Percentiles rank a stretch among this genome's conserved stretches.
Evolutionary conservation across 2,113 vertebrate genomes (phyloP).

Genomic region (Accipiter cooperii): DNA sequence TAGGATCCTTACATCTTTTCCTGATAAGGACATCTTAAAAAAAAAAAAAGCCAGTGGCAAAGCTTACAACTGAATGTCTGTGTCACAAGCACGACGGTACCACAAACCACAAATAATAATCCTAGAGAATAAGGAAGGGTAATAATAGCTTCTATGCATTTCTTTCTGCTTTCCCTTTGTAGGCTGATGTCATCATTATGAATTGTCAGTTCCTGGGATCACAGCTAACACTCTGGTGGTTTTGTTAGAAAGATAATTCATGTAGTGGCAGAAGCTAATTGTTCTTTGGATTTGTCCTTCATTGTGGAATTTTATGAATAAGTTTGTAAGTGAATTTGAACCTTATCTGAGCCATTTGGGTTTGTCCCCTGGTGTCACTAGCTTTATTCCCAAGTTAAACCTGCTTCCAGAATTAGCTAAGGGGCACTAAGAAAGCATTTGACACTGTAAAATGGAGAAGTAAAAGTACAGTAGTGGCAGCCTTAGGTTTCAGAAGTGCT

Average conservation of each 20-base stretch:
- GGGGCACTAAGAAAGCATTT: neutral
- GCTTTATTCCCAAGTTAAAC: constrained; percentile 16
- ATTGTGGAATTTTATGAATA: constrained; percentile 37
- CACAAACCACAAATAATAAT: constrained; percentile 32
- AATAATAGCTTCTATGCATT: constrained; percentile 25
- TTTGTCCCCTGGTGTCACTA: neutral
- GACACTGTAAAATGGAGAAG: neutral
- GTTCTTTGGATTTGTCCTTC: constrained; percentile 36
- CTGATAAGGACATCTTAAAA: neutral
- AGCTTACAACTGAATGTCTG: neutral
- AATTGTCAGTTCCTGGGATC: constrained; percentile 39
- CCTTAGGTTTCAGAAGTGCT: constrained; percentile 30
- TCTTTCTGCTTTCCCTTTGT: constrained; percentile 26
- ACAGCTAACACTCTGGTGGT: neutral
- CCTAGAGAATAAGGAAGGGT: neutral
- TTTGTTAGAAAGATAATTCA: constrained; percentile 41
- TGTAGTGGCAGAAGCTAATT: constrained; percentile 38
- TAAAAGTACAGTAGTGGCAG: constrained; percentile 2
- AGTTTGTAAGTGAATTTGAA: constrained; percentile 14
- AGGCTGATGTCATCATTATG: constrained; percentile 39
- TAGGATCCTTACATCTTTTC: neutral
- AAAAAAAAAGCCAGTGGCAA: neutral
- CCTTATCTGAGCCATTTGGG: neutral
- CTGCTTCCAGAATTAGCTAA: neutral
- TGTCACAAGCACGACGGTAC: neutral